Conservation (phyloP, 2,797 vertebrate genomes). For the Typhlichthys eigenmanni region DNA sequence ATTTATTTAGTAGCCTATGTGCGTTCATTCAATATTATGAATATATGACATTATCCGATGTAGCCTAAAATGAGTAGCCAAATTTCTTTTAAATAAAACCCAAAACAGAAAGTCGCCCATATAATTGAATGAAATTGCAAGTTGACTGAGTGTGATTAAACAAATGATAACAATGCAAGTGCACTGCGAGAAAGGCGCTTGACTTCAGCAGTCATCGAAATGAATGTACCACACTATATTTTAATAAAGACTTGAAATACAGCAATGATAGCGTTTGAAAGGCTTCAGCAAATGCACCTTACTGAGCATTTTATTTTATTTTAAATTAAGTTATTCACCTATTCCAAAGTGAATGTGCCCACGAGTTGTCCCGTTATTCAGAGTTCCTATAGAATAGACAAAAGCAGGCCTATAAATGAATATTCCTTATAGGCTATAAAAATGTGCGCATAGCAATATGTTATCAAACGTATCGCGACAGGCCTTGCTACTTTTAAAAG, state of each 20-base stretch:
- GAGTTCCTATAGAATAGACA: neutral
- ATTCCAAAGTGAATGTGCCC: slow-evolving; percentile 54
- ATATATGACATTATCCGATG: too few relatives aligned
- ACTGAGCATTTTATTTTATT: slow-evolving; percentile 62
- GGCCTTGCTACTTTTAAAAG: slow-evolving; percentile 12
- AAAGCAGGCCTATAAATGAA: neutral
- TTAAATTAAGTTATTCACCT: slow-evolving; percentile 45
- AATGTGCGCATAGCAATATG: slow-evolving; percentile 17
- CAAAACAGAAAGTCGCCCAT: slow-evolving; percentile 18
- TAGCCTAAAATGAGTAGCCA: neutral
- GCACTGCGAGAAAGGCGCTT: slow-evolving; percentile 5
- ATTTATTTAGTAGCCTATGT: too few relatives aligned
- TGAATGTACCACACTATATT: slow-evolving; percentile 71
- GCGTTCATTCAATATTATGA: too few relatives aligned
- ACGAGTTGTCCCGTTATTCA: slow-evolving; percentile 30
- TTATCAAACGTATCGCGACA: slow-evolving; percentile 6
- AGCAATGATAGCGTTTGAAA: slow-evolving; percentile 64
- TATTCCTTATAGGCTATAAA: slow-evolving; percentile 33
- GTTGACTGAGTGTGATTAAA: slow-evolving; percentile 40
- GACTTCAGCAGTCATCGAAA: slow-evolving; percentile 57
- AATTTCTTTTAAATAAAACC: neutral
- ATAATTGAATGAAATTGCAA: slow-evolving; percentile 43
- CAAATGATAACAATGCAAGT: slow-evolving; percentile 33
- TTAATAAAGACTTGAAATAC: slow-evolving; percentile 81
- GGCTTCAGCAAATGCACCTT: slow-evolving; percentile 66